phyloP scores from a whole-genome alignment of 2,113 vertebrate species.

The Mastomys coucha region DNA sequence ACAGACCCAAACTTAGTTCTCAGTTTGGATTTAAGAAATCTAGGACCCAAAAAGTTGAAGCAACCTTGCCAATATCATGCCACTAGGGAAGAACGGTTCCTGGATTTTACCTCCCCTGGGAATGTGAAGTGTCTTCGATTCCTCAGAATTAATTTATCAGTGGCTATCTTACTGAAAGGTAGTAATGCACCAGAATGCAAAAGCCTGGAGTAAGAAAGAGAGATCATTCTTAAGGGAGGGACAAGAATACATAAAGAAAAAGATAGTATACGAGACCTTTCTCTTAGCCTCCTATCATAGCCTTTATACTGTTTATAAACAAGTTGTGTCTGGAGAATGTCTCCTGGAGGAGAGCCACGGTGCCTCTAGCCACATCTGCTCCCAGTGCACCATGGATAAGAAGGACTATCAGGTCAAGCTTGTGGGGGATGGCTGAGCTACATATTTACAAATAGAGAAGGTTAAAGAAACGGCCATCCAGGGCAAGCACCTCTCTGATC shows the following conservation, averaged over 20 bases:
- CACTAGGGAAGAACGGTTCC: not conserved
- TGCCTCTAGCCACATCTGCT: not conserved
- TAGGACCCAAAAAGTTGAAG: not conserved
- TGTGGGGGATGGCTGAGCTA: not conserved
- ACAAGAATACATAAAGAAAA: not conserved
- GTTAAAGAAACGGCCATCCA: not conserved
- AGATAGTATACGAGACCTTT: not conserved
- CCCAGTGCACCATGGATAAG: not conserved
- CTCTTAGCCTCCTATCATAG: not conserved
- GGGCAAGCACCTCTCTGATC: not conserved
- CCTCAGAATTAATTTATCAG: slow-evolving; percentile 18
- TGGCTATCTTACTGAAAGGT: not conserved
- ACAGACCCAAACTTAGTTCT: not conserved
- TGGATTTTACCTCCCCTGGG: not conserved
- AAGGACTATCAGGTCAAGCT: not conserved
- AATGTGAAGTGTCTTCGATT: not conserved
- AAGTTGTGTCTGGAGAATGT: not conserved
- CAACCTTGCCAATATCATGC: not conserved
- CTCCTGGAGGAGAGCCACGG: not conserved
- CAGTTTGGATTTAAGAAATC: not conserved
- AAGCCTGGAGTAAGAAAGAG: not conserved
- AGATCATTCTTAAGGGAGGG: not conserved
- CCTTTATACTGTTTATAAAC: not conserved
- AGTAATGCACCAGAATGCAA: not conserved
- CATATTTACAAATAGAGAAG: not conserved